phyloP scores from a whole-genome alignment of 2,797 vertebrate genomes.

The Pelodytes ibericus region DNA sequence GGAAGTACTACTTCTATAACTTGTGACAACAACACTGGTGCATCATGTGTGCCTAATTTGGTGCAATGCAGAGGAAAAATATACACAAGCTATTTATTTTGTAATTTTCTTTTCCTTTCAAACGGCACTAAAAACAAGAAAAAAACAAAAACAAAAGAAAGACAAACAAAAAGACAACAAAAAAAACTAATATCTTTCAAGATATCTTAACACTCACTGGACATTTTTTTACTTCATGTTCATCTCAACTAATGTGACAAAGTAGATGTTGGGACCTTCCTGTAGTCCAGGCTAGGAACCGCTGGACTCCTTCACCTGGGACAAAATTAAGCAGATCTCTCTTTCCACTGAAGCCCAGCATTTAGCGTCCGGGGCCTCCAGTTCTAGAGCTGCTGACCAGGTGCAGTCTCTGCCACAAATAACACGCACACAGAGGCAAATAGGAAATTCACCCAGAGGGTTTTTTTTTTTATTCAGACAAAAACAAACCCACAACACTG shows the following conservation, averaged over 20 bases:
- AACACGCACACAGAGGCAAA: constrained; percentile 97
- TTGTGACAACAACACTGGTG: constrained; percentile 50
- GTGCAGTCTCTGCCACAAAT: constrained; percentile 90
- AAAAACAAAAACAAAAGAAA: constrained; percentile 53
- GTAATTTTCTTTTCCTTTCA: constrained; percentile 62
- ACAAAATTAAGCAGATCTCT: constrained; percentile 94
- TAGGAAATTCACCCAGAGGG: constrained; percentile 92
- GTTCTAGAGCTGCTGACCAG: constrained; percentile 93
- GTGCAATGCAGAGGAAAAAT: constrained; percentile 55
- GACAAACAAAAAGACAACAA: constrained; percentile 12
- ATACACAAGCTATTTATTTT: constrained; percentile 51
- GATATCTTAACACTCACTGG: constrained; percentile 80
- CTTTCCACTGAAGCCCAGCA: constrained; percentile 87
- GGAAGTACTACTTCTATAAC: constrained; percentile 58
- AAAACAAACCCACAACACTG: constrained; percentile 74
- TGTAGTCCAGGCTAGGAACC: constrained; percentile 96
- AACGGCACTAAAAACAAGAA: constrained; percentile 65
- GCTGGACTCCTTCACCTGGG: constrained; percentile 89
- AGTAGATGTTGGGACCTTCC: constrained; percentile 91
- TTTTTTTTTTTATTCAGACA: constrained; percentile 71
- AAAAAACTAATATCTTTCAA: constrained; percentile 70
- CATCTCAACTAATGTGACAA: constrained; percentile 80
- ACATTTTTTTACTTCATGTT: constrained; percentile 74
- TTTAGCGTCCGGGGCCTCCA: constrained; percentile 91
- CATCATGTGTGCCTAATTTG: constrained; percentile 53